Base-by-base conservation (phyloP, 2,113 vertebrate genomes). In the Etheostoma cragini region DNA sequence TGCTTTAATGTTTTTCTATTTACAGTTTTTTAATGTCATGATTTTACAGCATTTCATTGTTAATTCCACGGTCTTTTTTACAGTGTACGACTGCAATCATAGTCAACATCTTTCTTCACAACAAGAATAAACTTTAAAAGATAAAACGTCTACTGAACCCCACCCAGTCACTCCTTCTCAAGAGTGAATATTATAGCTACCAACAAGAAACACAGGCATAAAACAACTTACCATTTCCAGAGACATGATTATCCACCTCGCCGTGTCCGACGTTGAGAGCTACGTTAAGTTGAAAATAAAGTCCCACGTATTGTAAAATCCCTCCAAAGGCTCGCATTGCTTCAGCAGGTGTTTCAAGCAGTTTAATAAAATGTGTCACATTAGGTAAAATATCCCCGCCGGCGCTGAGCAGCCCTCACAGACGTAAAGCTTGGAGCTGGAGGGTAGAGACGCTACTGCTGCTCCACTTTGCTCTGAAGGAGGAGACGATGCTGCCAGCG, bases 261-360 rank as follows among this genome's bases (percentile, higher is more conserved):
- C 86, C 87, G 67, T 94, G 87, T 84, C 88, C 93, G 67, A 85
- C 92, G 84, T 88, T 91, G 78, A 96, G 93, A 91, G 96, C 94
- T 47, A 94, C 93, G 87, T 94, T 96, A 93, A 97, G 94, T 95
- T 97, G 96, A 89, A 97, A 81, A 92, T 95, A 97, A 96, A 98
- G 95, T 96, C 96, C 97, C 89, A 95, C 92, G 90, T 92, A 97
- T 84, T 97, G 97, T 87, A 97, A 93, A 86, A 97, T 92, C 93
- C 96, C 93, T 83, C 93, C 95, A 85, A 97, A 94, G 88, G 92
- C 94, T 86, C 95, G 95, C 96, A 96, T 96, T 83, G 87, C 85
- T 88, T 81, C 80, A 61, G 83, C 72, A 66, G 68, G 87, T 94
- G 67, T 91, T 89, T 93, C 79, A 83, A 89, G 90, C 90, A 90